Conservation (phyloP, 2,888 invertebrate genomes). For the Nomada lathburiana region DNA sequence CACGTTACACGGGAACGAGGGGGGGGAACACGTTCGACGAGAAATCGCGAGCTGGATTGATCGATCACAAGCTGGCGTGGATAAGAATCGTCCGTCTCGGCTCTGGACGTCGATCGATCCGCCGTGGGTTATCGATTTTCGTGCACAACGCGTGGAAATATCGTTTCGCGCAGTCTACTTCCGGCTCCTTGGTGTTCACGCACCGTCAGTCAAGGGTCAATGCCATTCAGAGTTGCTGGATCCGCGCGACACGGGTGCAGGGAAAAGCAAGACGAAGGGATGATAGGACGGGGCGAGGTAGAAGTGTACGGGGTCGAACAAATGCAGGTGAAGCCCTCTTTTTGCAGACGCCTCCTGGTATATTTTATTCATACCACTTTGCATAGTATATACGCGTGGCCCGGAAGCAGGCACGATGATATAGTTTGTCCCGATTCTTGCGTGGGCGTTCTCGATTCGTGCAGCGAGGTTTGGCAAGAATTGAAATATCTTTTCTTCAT, state of each 20-base stretch:
- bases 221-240: background rate
- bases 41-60: background rate
- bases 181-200: constrained; percentile 23
- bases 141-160: constrained; percentile 23
- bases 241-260: background rate
- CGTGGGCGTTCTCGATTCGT: background rate
- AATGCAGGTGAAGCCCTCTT: background rate
- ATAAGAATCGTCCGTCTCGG: constrained; percentile 2
- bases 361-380: constrained; percentile 34
- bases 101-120: background rate
- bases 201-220: constrained; percentile 27
- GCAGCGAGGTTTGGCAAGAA: background rate
- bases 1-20: constrained; percentile 16
- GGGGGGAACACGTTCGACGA: background rate
- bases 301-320: background rate
- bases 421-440: no score
- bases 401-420: background rate
- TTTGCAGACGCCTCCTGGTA: background rate
- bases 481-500: background rate
- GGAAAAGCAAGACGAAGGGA: background rate
- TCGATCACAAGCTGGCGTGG: constrained; percentile 5
- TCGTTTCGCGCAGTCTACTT: background rate
- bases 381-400: background rate
- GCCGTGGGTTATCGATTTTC: background rate
- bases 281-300: background rate